phyloP scores from a whole-genome alignment of 2,113 vertebrate genomes.

The Aleadryas rufinucha region DNA sequence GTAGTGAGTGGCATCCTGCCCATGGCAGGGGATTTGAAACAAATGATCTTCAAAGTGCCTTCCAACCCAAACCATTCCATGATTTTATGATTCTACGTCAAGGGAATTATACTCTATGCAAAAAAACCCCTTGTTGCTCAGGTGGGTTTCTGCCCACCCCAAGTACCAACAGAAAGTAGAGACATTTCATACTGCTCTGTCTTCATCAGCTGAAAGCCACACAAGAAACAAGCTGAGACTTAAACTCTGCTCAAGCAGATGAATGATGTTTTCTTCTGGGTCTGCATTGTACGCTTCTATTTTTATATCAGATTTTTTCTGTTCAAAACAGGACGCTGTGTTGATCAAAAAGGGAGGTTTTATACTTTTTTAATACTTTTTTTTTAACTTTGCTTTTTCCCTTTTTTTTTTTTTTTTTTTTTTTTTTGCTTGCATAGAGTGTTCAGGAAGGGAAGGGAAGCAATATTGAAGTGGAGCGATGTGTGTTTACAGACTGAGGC shows the following conservation, averaged over 20 bases:
- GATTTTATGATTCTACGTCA: not conserved
- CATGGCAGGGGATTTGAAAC: not conserved
- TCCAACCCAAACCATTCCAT: not conserved
- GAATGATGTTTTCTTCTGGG: not conserved
- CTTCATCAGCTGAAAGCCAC: not conserved
- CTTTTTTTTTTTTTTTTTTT: rapidly evolving
- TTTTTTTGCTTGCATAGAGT: not conserved
- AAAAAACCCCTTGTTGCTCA: not conserved
- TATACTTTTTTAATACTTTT: not conserved
- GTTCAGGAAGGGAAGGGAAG: not conserved
- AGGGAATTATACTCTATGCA: not conserved
- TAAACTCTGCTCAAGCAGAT: not conserved
- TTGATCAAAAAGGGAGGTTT: not conserved
- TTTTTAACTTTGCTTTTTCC: not conserved
- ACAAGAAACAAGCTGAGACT: not conserved
- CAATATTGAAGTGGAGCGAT: not conserved
- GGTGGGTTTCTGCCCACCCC: not conserved
- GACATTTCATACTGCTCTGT: not conserved
- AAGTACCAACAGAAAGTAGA: not conserved
- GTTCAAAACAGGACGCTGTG: not conserved
- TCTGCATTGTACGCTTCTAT: not conserved
- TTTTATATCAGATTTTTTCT: not conserved
- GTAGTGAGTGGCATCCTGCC: not conserved
- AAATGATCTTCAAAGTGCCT: not conserved
- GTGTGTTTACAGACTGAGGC: not conserved